These are phyloP conservation scores for Calyptommatus sinebrachiatus DNA, from an alignment of 2,113 vertebrate species.

Conservation along the genomic window DNA sequence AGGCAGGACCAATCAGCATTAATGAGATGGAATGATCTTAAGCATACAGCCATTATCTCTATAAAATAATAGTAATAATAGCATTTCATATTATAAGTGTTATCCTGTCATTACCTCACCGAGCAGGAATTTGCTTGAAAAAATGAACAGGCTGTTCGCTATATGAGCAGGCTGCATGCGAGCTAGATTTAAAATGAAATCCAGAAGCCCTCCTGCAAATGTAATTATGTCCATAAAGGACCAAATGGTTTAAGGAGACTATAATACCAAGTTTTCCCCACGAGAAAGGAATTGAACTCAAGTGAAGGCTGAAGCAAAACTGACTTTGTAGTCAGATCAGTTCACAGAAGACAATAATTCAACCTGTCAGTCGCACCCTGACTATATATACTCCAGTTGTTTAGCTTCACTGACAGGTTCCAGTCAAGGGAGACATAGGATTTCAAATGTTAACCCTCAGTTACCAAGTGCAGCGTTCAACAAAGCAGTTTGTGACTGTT, in stretches of 20 bases:
- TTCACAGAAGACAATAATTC: slow-evolving; percentile 35
- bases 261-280: slow-evolving; percentile 22
- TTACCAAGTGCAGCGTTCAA: slow-evolving; percentile 2
- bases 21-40: background rate
- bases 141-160: slow-evolving; percentile 4
- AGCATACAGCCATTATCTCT: background rate
- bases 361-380: slow-evolving; percentile 10
- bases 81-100: slow-evolving; percentile 3
- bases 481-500: background rate
- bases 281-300: slow-evolving; percentile 17
- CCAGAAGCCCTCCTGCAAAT: slow-evolving; percentile 25
- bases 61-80: background rate
- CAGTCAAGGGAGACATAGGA: slow-evolving; percentile 5
- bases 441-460: slow-evolving; percentile 28
- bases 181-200: slow-evolving; percentile 23
- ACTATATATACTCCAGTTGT: background rate
- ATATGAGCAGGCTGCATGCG: background rate
- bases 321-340: slow-evolving; percentile 21
- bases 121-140: slow-evolving; percentile 8
- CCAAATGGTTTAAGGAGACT: background rate
- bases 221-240: slow-evolving; percentile 20
- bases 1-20: background rate
- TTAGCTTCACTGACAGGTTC: slow-evolving; percentile 36
- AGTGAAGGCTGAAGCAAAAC: slow-evolving; percentile 32
- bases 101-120: background rate